These are phyloP conservation scores for Panorpa germanica DNA, from an alignment of 2,888 invertebrate species.

Conservation along the genomic window DNA sequence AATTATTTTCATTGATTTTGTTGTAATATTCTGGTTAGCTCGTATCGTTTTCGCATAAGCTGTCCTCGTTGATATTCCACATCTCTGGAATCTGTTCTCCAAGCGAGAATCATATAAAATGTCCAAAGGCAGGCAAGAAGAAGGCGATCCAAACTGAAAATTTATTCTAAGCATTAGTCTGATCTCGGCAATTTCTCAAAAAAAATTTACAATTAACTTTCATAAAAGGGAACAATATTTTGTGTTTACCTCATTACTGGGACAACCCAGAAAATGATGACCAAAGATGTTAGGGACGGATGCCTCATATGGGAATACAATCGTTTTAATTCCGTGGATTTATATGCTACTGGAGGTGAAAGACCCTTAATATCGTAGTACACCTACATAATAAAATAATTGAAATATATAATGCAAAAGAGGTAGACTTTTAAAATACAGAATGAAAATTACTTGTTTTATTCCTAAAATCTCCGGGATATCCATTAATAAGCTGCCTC, in stretches of 20 bases:
- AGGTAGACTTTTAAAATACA: neutral
- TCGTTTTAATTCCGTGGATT: constrained; percentile 30
- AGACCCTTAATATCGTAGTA: constrained; percentile 32
- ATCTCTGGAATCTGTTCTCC: constrained; percentile 36
- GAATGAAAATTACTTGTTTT: constrained; percentile 28
- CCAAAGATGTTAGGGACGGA: constrained; percentile 38
- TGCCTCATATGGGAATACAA: constrained; percentile 37
- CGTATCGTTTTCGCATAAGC: constrained; percentile 27
- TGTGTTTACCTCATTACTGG: constrained; percentile 36
- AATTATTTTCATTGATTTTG: too few species aligned
- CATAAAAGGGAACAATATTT: neutral
- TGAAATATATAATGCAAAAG: constrained; percentile 2
- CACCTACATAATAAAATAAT: constrained; percentile 18
- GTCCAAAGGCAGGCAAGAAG: constrained; percentile 30
- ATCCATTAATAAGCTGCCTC: constrained; percentile 40
- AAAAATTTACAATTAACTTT: constrained; percentile 7
- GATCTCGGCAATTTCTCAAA: constrained; percentile 6
- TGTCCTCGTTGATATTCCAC: constrained; percentile 31
- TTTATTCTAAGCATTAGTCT: constrained; percentile 9
- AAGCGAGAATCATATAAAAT: constrained; percentile 35
- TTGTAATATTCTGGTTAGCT: too few species aligned
- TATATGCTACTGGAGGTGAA: constrained; percentile 29
- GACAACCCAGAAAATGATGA: constrained; percentile 33
- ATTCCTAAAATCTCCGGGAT: constrained; percentile 36
- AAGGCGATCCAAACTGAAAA: constrained; percentile 31